These are phyloP conservation scores for Sepiola atlantica DNA, from an alignment of 2,888 invertebrate genomes.

Conservation along the genomic window DNA sequence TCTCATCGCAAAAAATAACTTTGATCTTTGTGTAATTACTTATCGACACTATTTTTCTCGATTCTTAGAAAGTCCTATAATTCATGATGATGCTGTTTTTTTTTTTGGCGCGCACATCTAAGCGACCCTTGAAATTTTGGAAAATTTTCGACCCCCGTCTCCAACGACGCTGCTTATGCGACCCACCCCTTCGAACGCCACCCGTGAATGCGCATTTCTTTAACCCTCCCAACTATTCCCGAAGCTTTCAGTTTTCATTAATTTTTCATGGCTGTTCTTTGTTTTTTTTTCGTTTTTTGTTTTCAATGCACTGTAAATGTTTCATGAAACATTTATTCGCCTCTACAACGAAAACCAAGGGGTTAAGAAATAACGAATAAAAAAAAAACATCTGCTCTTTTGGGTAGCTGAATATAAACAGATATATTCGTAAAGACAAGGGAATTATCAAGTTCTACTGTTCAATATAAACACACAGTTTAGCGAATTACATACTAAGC, in stretches of 20 bases:
- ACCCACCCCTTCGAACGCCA: too few species aligned
- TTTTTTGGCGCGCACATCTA: not conserved
- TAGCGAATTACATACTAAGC: not conserved
- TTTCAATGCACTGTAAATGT: not conserved
- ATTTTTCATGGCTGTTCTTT: not conserved
- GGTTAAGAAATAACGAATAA: not conserved
- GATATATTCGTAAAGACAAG: not conserved
- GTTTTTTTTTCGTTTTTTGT: not conserved
- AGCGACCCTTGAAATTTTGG: not conserved
- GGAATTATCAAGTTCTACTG: not conserved
- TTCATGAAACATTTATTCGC: constrained; percentile 32
- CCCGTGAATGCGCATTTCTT: too few species aligned
- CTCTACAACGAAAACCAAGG: not conserved
- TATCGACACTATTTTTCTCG: not conserved
- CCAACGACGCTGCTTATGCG: not conserved
- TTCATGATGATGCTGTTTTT: not conserved
- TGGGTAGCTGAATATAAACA: not conserved
- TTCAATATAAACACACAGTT: not conserved
- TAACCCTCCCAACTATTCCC: not conserved
- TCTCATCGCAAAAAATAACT: not conserved
- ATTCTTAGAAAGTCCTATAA: not conserved
- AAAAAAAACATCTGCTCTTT: not conserved
- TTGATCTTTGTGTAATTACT: not conserved
- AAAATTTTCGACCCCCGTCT: not conserved
- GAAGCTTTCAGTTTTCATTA: not conserved